Evolutionary conservation across 1,140 invertebrate genomes (phyloP).

Genomic region (fruit fly (Drosophila melanogaster)): Release_6_plus_ISO1_MT NC_004354.4:1132001-1132500

Average conservation of each 20-base stretch:
- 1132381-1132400: too few relatives aligned
- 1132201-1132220: background rate
- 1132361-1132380: too few relatives aligned
- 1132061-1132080: constrained; percentile 47
- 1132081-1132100: constrained; percentile 30
- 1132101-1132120: constrained; percentile 25
- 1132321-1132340: too few relatives aligned
- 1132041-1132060: constrained; percentile 36
- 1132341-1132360: too few relatives aligned
- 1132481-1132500: constrained; percentile 10
- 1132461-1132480: constrained; percentile 6
- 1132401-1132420: background rate
- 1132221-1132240: constrained; percentile 4
- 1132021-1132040: constrained; percentile 9
- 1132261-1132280: background rate
- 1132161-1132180: constrained; percentile 11
- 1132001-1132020: constrained; percentile 25
- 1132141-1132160: background rate
- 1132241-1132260: background rate
- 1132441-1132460: background rate
- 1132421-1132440: background rate
- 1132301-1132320: too few relatives aligned
- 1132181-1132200: constrained; percentile 36
- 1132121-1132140: constrained; percentile 28
- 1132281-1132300: too few relatives aligned